Evolutionary conservation across 1,140 invertebrate genomes (phyloP), one percentile per base, ranked within the genome.

Genomic region (Agrypnia vestita): DNA sequence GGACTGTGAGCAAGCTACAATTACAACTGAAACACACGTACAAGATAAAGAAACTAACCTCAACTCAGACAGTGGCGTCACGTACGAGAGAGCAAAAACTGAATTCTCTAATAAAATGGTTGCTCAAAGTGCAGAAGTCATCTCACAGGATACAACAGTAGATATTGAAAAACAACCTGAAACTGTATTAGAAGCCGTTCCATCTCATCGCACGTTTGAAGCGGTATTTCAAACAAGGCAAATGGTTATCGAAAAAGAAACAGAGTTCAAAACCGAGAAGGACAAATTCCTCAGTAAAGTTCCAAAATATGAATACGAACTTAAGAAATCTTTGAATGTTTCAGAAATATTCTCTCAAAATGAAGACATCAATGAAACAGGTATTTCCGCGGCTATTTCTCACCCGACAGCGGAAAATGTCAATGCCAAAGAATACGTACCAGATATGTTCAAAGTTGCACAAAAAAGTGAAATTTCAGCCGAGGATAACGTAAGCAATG

Each of bases 11-110:
- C 84, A 92, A n/a, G 88, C 86, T 13, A 55, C 87, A 11, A 88
- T 85, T n/a, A 89, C 92, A 53, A 91, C 64, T 15, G 92, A 92
- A 85, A 83, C 79, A 46, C 71, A 62, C 35, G 35, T 75, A 4
- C 81, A 83, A 80, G 79, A 80, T 47, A 84, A 85, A 78, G 55
- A 82, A 62, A 83, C 85, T 55, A 80, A 55, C 25, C 25, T 73
- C 3, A 15, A 15, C 6, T 46, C 64, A 1, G 64, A n/a, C n/a
- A 47, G 21, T 17, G 44, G 46, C 15, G 15, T 69, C 15, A 3
- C 83, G 81, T 82, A 78, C n/a, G 84, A 82, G 81, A 84, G 73
- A 83, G 89, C 89, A 51, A 55, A 80, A 17, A 71, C 84, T 10
- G 83, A 83, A 76, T 79, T 90, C 51, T 84, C 85, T 76, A 85